Percentiles rank a stretch among this genome's conserved stretches.
Conservation (phyloP, 2,888 invertebrate species). For the Siphlonurus alternatus region DNA sequence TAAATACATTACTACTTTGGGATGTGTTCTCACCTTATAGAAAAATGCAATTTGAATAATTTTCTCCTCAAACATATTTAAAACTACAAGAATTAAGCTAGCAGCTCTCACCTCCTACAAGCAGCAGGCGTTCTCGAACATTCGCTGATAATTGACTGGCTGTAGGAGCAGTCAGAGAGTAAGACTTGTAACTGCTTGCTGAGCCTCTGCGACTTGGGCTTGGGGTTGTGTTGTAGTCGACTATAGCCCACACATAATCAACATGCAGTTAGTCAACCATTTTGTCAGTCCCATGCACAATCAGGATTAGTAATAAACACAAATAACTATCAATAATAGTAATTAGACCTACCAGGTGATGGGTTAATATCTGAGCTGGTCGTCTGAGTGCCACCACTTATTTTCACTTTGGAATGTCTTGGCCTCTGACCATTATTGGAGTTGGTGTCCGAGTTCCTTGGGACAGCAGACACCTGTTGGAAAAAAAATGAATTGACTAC, state of each 20-base stretch:
- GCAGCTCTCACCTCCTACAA: not conserved
- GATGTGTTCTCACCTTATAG: no score
- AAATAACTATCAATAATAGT: no score
- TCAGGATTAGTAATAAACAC: not conserved
- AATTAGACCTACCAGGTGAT: not conserved
- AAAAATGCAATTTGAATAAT: no score
- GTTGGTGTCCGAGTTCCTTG: conserved; percentile 36
- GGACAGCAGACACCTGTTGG: conserved; percentile 71
- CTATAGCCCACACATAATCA: not conserved
- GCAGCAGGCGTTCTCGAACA: conserved; percentile 59
- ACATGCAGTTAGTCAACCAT: not conserved
- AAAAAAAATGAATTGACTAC: conserved; percentile 21
- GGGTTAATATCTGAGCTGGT: conserved; percentile 54
- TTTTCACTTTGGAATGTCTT: conserved; percentile 39
- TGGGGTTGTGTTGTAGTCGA: not conserved
- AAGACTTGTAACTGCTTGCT: conserved; percentile 46
- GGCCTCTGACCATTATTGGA: not conserved
- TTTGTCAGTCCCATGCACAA: not conserved
- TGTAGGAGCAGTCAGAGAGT: conserved; percentile 67
- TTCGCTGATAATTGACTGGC: conserved; percentile 77
- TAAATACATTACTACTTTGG: no score
- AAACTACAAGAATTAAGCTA: no score
- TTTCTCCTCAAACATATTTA: no score
- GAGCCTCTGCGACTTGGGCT: not conserved
- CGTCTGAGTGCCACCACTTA: conserved; percentile 80